These are phyloP conservation scores for Rafetus swinhoei DNA, from an alignment of 2,113 vertebrate genomes.

Conservation along the genomic window DNA sequence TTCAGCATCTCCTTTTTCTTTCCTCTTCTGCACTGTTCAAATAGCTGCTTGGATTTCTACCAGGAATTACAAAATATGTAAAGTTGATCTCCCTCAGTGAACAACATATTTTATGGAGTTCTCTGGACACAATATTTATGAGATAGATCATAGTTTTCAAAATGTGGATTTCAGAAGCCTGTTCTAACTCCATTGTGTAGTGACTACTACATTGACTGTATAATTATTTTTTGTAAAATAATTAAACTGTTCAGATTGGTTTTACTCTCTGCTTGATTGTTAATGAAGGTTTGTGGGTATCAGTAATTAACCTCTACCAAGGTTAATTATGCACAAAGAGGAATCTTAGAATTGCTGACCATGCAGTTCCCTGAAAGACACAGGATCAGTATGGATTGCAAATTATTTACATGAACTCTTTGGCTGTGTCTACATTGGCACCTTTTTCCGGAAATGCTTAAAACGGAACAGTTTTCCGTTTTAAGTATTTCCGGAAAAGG, in stretches of 20 bases:
- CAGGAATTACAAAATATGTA: not conserved
- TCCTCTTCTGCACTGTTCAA: not conserved
- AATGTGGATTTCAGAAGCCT: constrained; percentile 14
- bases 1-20: not conserved
- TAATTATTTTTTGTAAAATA: constrained; percentile 48
- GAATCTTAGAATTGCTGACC: constrained; percentile 61
- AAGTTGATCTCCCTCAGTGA: not conserved
- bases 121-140: not conserved
- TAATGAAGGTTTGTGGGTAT: constrained; percentile 55
- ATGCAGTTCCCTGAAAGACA: constrained; percentile 6
- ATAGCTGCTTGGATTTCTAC: not conserved
- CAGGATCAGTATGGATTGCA: not conserved
- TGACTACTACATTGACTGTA: constrained; percentile 6
- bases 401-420: not conserved
- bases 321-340: constrained; percentile 64
- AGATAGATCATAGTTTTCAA: not conserved
- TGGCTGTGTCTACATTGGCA: too few species aligned
- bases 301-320: constrained; percentile 73
- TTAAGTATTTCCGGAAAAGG: too few species aligned
- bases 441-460: too few species aligned
- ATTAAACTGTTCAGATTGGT: constrained; percentile 55
- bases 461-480: too few species aligned
- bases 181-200: not conserved
- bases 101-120: not conserved
- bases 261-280: constrained; percentile 47